Conservation (phyloP, 2,797 vertebrate species). For the Darevskia mixta region DNA sequence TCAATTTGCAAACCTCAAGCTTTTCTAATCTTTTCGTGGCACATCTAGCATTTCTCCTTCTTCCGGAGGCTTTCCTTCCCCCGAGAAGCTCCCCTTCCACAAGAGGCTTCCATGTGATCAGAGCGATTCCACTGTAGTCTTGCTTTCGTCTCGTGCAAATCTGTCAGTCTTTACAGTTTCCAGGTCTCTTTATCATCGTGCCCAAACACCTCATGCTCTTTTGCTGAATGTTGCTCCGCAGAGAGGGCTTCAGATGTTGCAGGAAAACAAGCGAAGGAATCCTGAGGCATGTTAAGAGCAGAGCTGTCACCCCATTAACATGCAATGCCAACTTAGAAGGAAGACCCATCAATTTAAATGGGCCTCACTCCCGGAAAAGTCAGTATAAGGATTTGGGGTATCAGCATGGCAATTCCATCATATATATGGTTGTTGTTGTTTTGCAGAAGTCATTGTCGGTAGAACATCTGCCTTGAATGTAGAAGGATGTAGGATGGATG, state of each 20-base stretch:
- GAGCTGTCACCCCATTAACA: background rate
- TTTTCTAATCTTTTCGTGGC: background rate
- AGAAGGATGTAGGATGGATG: no score
- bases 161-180: background rate
- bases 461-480: no score
- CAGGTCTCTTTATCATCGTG: background rate
- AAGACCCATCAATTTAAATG: background rate
- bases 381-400: background rate
- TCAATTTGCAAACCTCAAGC: constrained; percentile 38
- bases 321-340: background rate
- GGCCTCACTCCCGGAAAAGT: no score
- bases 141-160: background rate
- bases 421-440: no score
- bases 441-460: no score
- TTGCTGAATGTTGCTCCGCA: background rate
- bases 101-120: background rate
- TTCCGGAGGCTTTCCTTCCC: background rate
- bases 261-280: background rate
- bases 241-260: background rate
- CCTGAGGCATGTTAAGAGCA: background rate
- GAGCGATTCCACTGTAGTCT: background rate
- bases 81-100: constrained; percentile 20
- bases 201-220: background rate
- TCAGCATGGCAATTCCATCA: no score
- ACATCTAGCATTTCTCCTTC: background rate